These are phyloP conservation scores for Octopus bimaculoides DNA, from an alignment of 1,140 invertebrate species.

Conservation along the genomic window DNA sequence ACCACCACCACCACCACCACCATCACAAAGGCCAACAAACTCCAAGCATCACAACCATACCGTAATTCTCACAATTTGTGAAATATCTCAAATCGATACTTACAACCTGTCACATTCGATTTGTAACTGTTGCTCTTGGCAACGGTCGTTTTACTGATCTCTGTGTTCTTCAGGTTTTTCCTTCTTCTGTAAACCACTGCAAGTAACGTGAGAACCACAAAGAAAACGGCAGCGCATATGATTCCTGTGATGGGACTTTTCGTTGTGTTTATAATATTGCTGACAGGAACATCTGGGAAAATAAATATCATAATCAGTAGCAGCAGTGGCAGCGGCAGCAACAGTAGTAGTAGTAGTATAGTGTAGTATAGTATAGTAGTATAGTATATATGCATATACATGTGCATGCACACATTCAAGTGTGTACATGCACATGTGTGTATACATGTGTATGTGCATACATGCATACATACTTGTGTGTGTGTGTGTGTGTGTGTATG, in stretches of 20 bases:
- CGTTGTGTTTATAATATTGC: slow-evolving; percentile 22
- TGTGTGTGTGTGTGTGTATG: too few species aligned
- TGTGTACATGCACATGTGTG: too few species aligned
- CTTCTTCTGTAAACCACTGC: slow-evolving; percentile 49
- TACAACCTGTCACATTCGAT: slow-evolving; percentile 48
- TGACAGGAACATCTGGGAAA: neutral
- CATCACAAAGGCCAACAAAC: neutral
- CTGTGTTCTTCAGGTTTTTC: slow-evolving; percentile 46
- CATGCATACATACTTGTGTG: too few species aligned
- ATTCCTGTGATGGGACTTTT: slow-evolving; percentile 39
- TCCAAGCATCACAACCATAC: neutral
- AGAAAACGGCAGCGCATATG: slow-evolving; percentile 27
- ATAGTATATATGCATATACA: too few species aligned
- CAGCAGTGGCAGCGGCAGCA: too few species aligned
- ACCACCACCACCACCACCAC: neutral
- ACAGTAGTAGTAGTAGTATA: too few species aligned
- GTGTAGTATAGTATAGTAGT: too few species aligned
- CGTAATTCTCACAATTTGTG: too few species aligned
- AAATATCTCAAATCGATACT: neutral
- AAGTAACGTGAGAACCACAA: slow-evolving; percentile 35
- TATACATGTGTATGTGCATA: too few species aligned
- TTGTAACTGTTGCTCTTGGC: slow-evolving; percentile 55
- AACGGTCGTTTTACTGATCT: slow-evolving; percentile 47
- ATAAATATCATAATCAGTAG: neutral
- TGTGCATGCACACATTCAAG: too few species aligned